Base-by-base conservation (phyloP, 2,797 vertebrate genomes). In the Graptemys geographica region DNA sequence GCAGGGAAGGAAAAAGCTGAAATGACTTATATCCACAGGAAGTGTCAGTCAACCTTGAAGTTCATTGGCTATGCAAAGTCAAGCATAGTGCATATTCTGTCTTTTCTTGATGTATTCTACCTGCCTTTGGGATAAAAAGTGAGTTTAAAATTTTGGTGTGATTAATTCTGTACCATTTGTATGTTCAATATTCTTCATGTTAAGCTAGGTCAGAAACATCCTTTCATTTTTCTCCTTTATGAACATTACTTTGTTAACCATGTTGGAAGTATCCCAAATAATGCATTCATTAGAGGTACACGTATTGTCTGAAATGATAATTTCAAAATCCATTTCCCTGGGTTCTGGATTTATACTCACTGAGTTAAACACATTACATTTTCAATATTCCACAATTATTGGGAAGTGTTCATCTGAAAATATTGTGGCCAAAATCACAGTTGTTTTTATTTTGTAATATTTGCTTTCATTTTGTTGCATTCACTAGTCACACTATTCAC, bases 191-290 rank as follows among this genome's bases (percentile, higher is more conserved):
- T 90, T 97, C 90, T 84, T 88, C 82, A 25, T 72, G 81, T 74
- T 76, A 94, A 41, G 93, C 62, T 95, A 87, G 84, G 28, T 19
- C 87, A 89, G 78, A 93, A 96, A 81, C 91, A 96, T 44, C 89
- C 37, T 88, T 95, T 94, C n/a, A 87, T 95, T 96, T 94, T 83
- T 96, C 83, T 96, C 76, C 91, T 96, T 95, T 96, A 92, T 94
- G 92, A 96, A 79, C 69, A 87, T 93, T 97, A 90, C 89, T 65
- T 96, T 97, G 94, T 97, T 97, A 97, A 93, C 96, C n/a, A 86
- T 79, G 92, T 96, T 97, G 95, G 95, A 96, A 96, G 59, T 89
- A 95, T 96, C 93, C 87, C 95, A 97, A 95, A 97, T 97, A 97
- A 95, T 90, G 84, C 82, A 95, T 96, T 97, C 90, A 96, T 97